Evolutionary conservation across 2,888 invertebrate genomes (phyloP), one percentile per base, ranked within the genome.

Genomic region (Creontiades dilutus): DNA sequence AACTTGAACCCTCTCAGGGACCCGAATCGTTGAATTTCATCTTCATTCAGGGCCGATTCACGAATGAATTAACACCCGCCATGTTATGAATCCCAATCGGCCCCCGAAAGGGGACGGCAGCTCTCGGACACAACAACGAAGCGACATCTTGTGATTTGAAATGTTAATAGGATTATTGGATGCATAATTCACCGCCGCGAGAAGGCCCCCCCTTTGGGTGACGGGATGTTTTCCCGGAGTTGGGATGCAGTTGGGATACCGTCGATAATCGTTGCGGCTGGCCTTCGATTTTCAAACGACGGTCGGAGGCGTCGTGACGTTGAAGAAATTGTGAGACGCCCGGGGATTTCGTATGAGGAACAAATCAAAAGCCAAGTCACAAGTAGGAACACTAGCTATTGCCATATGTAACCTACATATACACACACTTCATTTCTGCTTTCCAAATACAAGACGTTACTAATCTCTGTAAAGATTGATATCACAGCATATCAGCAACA

Each of bases 81-180:
- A 68, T 68, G 68, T 68, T 68, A 68, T 68, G 68, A 68, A 68
- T 68, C 19, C 23, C 68, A 68, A 68, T 12, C 68, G 68, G 23
- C 11, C 27, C 27, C 23, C 19, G 23, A 7, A 19, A 19, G 23
- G 68, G 68, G 19, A n/a, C 19, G 68, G 19, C n/a, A 12, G 12
- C 23, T 13, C 19, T 68, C 23, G 68, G 68, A 68, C 68, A 68
- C 23, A 68, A 68, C 68, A 68, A 68, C 68, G 68, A 68, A 68
- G 68, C 68, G 68, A 68, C 68, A 68, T 68, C 68, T 68, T 68
- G 68, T 68, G 68, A 68, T 68, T 68, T 68, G 68, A 68, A 68
- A 68, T 68, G 68, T 68, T 68, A 68, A 68, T 68, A 5, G 68
- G 68, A 68, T 68, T 68, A 68, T 68, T 68, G 68, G 68, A 68